Conservation (phyloP, 2,113 vertebrate species). For the Potamarius usumacintae region DNA sequence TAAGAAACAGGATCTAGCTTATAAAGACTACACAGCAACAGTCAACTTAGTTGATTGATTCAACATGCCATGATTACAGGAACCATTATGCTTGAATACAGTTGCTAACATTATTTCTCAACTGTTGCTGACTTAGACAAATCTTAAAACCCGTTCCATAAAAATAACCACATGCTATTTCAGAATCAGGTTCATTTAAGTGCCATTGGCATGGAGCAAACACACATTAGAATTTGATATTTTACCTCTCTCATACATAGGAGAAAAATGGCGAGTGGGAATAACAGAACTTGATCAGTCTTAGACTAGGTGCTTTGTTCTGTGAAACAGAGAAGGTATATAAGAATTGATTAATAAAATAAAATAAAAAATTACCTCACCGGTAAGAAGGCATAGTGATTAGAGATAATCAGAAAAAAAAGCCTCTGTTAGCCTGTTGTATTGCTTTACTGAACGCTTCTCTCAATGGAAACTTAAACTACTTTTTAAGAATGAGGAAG, state of each 20-base stretch:
- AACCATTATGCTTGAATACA: constrained; percentile 23
- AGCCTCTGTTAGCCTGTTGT: constrained; percentile 39
- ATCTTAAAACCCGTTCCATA: not conserved
- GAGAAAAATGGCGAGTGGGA: not conserved
- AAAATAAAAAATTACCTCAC: not conserved
- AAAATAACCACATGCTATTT: constrained; percentile 19
- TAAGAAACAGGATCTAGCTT: constrained; percentile 48
- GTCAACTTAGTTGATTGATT: constrained; percentile 47
- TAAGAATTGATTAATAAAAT: not conserved
- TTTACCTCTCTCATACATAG: not conserved
- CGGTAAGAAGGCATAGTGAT: constrained; percentile 3
- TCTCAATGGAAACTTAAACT: constrained; percentile 72
- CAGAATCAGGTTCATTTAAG: not conserved
- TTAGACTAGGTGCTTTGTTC: not conserved
- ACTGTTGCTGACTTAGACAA: constrained; percentile 23
- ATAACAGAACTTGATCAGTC: constrained; percentile 8
- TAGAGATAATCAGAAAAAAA: constrained; percentile 29
- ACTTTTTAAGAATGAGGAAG: constrained; percentile 76
- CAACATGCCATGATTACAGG: constrained; percentile 45
- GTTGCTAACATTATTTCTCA: constrained; percentile 10
- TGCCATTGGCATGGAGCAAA: not conserved
- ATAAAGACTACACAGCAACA: constrained; percentile 38
- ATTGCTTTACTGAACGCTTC: constrained; percentile 63
- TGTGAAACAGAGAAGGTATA: not conserved
- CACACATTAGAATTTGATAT: not conserved